Evolutionary conservation across 2,888 invertebrate genomes (phyloP).

Genomic region (Folsomia manolachei): DNA sequence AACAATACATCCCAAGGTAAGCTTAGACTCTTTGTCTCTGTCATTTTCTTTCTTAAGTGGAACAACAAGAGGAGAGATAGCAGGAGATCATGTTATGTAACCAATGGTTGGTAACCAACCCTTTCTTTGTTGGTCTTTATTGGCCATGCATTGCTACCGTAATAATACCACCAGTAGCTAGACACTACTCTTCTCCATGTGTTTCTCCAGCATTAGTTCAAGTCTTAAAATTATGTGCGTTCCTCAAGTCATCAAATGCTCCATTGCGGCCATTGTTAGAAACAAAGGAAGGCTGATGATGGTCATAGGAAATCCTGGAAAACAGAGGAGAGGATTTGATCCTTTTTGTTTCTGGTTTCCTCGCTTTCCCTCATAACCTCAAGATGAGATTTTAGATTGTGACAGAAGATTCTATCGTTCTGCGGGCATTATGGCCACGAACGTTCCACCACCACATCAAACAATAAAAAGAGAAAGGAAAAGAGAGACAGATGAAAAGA

Average conservation of each 20-base stretch:
- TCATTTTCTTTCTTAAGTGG: too few relatives aligned
- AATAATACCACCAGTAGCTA: too few relatives aligned
- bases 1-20: neutral
- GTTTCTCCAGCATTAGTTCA: neutral
- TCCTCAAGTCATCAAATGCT: slow-evolving; percentile 21
- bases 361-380: neutral
- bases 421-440: too few relatives aligned
- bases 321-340: slow-evolving; percentile 6
- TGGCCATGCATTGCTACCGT: neutral
- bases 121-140: neutral
- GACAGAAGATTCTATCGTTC: too few relatives aligned
- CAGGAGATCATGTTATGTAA: neutral
- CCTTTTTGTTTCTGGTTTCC: slow-evolving; percentile 11
- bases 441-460: neutral
- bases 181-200: too few relatives aligned
- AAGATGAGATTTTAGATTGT: neutral
- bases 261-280: slow-evolving; percentile 21
- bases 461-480: neutral
- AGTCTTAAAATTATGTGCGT: neutral
- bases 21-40: neutral
- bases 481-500: slow-evolving; percentile 6
- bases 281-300: slow-evolving; percentile 5
- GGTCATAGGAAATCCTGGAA: slow-evolving; percentile 1
- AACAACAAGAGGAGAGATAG: neutral
- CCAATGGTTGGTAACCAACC: too few relatives aligned